These are phyloP conservation scores for Aphelenchoides fujianensis DNA, from an alignment of 1,140 invertebrate genomes.

Conservation along the genomic window DNA sequence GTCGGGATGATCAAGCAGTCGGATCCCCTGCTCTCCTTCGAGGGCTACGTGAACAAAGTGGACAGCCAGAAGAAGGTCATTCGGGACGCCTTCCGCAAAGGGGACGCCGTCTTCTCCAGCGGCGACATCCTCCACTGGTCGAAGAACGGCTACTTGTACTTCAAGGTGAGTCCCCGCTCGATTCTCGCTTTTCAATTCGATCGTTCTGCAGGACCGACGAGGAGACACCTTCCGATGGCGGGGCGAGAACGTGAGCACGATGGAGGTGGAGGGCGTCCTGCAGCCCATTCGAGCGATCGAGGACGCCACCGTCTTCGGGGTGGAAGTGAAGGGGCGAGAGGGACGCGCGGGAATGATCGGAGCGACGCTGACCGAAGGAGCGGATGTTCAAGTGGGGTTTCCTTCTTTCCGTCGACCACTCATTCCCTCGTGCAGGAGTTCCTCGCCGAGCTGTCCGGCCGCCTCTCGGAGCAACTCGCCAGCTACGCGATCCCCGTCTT, in stretches of 20 bases:
- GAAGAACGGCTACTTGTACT: constrained; percentile 86
- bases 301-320: constrained; percentile 90
- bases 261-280: constrained; percentile 88
- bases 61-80: constrained; percentile 90
- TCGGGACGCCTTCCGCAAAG: constrained; percentile 79
- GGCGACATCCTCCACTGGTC: constrained; percentile 77
- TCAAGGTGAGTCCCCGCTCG: constrained; percentile 70
- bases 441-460: constrained; percentile 26
- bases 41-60: constrained; percentile 82
- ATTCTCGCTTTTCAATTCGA: not conserved
- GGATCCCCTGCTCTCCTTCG: constrained; percentile 67
- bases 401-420: not conserved
- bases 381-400: constrained; percentile 46
- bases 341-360: constrained; percentile 93
- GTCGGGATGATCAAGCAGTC: constrained; percentile 86
- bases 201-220: constrained; percentile 72
- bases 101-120: constrained; percentile 84
- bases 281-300: constrained; percentile 80
- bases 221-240: constrained; percentile 89
- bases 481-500: constrained; percentile 48
- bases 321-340: constrained; percentile 75
- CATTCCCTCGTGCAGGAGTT: constrained; percentile 30
- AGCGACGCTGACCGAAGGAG: constrained; percentile 65
- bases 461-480: constrained; percentile 39
- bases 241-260: constrained; percentile 96